Base-by-base conservation (phyloP, 2,888 invertebrate genomes). In the Atrina japonica region DNA sequence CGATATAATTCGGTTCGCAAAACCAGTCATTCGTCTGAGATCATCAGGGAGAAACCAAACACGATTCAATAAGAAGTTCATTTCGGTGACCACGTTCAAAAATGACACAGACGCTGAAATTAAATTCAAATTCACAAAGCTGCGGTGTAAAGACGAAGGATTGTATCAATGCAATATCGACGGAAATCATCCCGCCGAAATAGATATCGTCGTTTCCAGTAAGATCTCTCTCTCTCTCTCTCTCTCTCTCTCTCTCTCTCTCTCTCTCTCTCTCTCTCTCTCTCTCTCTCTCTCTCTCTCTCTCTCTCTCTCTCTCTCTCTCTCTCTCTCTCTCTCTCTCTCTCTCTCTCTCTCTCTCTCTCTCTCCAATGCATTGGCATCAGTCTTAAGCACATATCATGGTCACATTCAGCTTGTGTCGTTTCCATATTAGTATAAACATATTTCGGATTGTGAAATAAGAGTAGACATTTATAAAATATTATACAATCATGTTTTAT, bases 141-240 rank as follows among this genome's bases (percentile, higher is more conserved):
- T 66, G 2, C 47, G 45, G 3, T 71, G 71, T 18, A 61, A 58
- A 27, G 71, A 71, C 41, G 63, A 66, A 41, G 71, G 71, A 18
- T n/a, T 18, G 9, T 71, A 66, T 41, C 30, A 35, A 6, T 71
- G 71, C 35, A 23, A 21, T 23, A 41, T 71, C 3, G 71, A 71
- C 16, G 45, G 58, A 0, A 16, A 50, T 18, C 56, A 58, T 25
- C 43, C 43, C 0, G 29, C 40, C 29, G 41, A 41, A 45, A 43
- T 63, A 9, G 40, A 56, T 14, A 29, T 66, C 14, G 30, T 63
- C 0, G 71, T 66, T 5, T 66, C 53, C 35, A 66, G 71, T 71
- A 66, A 35, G 66, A 0, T 16, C 43, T 55, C n/a, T 45, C 9
- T 27, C 35, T 47, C 47, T 47, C 47, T 47, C 47, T 47, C 47